Base-by-base conservation (phyloP, 2,888 invertebrate genomes). In the Argyresthia albistria region DNA sequence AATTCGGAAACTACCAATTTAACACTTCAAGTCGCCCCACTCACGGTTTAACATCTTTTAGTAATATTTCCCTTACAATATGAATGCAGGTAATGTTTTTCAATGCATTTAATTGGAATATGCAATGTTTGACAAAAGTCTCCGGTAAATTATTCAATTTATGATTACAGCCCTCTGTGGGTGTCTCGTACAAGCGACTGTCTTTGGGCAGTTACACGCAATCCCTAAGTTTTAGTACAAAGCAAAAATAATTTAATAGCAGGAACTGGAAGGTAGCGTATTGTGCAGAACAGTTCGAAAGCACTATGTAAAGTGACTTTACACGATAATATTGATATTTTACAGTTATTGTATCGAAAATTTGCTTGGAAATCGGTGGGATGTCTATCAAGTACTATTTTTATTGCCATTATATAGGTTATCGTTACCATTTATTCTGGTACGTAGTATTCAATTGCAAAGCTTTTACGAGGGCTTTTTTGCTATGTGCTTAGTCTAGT, bases 171-270 rank as follows among this genome's bases (percentile, higher is more conserved):
- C 65, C 69, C 78, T 77, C 75, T 80, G 72, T 78, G 76, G 73
- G 74, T 81, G 81, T 73, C 72, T 73, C 76, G 75, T 73, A 80
- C 80, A 82, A 81, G 78, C 76, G 70, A 81, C 77, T 76, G 70
- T 70, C 66, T 67, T 66, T 59, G 59, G 62, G 59, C 66, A 36
- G 12, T 43, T 63, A 69, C 79, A 76, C 77, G 79, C 80, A 60
- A 78, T 60, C 63, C 60, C 54, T 55, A 57, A 47, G 9, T n/a
- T 42, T 10, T 39, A 56, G 53, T 59, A 47, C 16, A 9, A 48
- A 10, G 1, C 42, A 61, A 67, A 60, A 62, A 58, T 51, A 11
- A 62, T 63, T 52, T 54, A 66, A 60, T 46, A 1, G 0, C 0
- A 3, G 14, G 4, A 0, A 3, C 0, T 0, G n/a, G 7, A 64